Evolutionary conservation across 2,888 invertebrate genomes (phyloP), one percentile per base, ranked within the genome.

Genomic region (Subacronicta megacephala): DNA sequence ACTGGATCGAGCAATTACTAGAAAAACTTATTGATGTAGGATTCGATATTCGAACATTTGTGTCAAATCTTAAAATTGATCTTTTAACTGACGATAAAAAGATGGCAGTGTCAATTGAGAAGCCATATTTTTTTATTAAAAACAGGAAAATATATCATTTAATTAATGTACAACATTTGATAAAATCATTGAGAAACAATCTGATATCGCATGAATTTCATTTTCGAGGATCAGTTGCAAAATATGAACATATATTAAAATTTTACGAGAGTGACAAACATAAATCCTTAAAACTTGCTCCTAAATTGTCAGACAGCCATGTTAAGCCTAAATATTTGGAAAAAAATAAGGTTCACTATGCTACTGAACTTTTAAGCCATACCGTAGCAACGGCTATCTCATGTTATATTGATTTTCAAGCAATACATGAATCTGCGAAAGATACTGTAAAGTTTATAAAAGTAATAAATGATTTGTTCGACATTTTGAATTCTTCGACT

Each of bases 111-210:
- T 57, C 71, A 7, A 45, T 17, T 3, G 71, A 80, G 18, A 61
- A 20, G 20, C 71, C 81, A 5, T 81, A 71, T 55, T 82, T 81
- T 47, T 66, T 49, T 38, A 51, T 81, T 10, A 62, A 65, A 45
- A 49, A 59, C 16, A 55, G 37, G 55, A 83, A 83, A 67, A 80
- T 81, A 43, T 81, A 71, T 57, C 77, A 76, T 40, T 72, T 84
- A 49, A 77, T 79, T 62, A 78, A 81, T 53, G 62, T 75, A 17
- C 72, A 72, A 0, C 74, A 80, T 55, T 59, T 82, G 2, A 67
- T 83, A 7, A 81, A 80, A 72, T 47, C 42, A 4, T 59, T 83
- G 15, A 72, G 80, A 13, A 77, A 77, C 42, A 65, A 75, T 31
- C 63, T 83, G 2, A 75, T 78, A 18, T n/a, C 13, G 1, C 74